Conservation (phyloP, 2,888 invertebrate species). For the Apantesis nais region DNA sequence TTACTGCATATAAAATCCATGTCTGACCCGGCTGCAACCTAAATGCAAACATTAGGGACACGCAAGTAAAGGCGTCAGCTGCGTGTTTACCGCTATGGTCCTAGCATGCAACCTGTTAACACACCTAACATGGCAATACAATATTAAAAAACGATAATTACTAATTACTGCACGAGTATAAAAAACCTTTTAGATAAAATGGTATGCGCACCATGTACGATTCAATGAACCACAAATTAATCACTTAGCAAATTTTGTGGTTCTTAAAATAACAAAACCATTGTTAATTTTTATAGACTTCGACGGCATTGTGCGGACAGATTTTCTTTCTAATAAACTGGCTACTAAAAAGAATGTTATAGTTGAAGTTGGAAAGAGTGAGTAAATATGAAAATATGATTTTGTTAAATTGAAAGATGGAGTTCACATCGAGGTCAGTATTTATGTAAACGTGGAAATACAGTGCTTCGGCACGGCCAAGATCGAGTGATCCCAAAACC, state of each 20-base stretch:
- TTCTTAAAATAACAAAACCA: neutral
- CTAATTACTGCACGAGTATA: constrained; percentile 15
- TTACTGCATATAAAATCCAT: constrained; percentile 73
- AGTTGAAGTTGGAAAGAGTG: neutral
- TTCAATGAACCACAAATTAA: neutral
- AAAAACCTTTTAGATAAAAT: neutral
- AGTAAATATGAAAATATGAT: no score
- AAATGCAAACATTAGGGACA: constrained; percentile 78
- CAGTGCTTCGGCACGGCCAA: no score
- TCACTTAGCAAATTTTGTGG: neutral
- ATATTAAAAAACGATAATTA: constrained; percentile 36
- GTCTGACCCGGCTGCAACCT: constrained; percentile 78
- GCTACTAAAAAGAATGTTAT: neutral
- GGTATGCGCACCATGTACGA: neutral
- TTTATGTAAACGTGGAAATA: no score
- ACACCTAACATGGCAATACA: constrained; percentile 45
- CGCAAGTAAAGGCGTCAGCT: constrained; percentile 62
- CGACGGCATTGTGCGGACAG: neutral
- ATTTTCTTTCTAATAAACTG: neutral
- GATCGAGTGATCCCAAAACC: no score
- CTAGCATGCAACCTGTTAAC: constrained; percentile 64
- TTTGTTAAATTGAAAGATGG: no score
- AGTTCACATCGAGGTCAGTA: no score
- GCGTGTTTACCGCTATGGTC: constrained; percentile 59
- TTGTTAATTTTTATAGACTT: neutral